A percentile compares a stretch with the other conserved stretches of the same genome.
Conservation (phyloP, 2,797 vertebrate genomes). For the Phrynocephalus vlangalii region DNA sequence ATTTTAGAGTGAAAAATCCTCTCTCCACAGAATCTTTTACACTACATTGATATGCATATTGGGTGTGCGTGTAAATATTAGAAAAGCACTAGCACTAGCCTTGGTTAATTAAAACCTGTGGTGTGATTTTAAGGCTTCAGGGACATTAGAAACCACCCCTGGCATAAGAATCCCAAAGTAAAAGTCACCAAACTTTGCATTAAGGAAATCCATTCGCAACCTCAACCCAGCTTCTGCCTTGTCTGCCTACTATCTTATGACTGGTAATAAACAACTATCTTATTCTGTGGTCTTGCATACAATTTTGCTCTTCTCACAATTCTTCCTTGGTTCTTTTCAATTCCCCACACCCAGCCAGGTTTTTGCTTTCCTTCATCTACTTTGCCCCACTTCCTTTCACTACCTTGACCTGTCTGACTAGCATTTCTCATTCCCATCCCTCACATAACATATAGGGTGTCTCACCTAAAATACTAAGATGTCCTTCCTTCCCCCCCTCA, state of each 20-base stretch:
- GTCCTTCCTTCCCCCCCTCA: background rate
- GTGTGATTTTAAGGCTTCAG: background rate
- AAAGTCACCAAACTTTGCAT: no score
- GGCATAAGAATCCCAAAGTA: background rate
- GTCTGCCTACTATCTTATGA: background rate
- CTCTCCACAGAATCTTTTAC: background rate
- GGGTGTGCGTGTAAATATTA: background rate
- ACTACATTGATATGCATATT: background rate
- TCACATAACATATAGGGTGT: no score
- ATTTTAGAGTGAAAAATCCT: background rate
- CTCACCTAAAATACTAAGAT: background rate
- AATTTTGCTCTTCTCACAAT: no score
- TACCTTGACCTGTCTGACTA: background rate
- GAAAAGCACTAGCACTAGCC: background rate
- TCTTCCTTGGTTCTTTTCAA: background rate
- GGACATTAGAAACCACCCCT: background rate
- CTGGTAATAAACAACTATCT: background rate
- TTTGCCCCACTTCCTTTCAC: background rate
- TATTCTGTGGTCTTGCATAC: background rate
- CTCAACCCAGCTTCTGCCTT: background rate
- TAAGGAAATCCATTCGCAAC: background rate
- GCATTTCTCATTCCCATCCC: background rate
- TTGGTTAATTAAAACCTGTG: background rate
- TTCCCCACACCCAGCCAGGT: background rate
- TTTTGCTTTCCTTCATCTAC: background rate